phyloP scores from a whole-genome alignment of 2,113 vertebrate species.

The Corvus cornix region DNA sequence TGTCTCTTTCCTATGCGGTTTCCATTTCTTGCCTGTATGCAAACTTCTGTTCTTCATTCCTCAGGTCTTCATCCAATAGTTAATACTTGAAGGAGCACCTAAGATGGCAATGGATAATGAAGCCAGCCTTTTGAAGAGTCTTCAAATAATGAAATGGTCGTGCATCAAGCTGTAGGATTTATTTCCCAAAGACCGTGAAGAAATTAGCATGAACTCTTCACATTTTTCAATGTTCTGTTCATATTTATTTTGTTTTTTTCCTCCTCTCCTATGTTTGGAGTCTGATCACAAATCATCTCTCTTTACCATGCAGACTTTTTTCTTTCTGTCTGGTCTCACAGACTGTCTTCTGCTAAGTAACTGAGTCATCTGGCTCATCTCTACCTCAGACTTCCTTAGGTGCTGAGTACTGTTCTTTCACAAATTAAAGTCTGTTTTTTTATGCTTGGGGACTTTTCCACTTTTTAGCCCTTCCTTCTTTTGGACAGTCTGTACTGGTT shows the following conservation, averaged over 20 bases:
- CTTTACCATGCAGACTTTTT: background rate
- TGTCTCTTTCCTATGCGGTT: background rate
- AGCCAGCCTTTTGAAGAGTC: background rate
- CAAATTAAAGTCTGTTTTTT: background rate
- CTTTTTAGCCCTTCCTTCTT: conserved; percentile 26
- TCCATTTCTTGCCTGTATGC: background rate
- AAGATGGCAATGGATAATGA: background rate
- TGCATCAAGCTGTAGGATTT: background rate
- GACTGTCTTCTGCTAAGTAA: background rate
- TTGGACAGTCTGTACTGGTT: background rate
- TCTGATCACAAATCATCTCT: background rate
- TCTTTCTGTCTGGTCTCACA: background rate
- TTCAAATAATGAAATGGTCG: background rate
- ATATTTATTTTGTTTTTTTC: background rate
- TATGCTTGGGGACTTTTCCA: conserved; percentile 9
- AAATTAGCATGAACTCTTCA: background rate
- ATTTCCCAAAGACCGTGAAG: background rate
- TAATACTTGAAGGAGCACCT: background rate
- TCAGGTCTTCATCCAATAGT: background rate
- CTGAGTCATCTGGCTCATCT: conserved; percentile 32
- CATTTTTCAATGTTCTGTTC: background rate
- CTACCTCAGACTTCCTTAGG: background rate
- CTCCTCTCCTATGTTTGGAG: background rate
- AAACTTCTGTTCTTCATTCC: background rate
- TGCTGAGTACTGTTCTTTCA: background rate